phyloP scores from a whole-genome alignment of 2,797 vertebrate species.

The Helicolenus hilgendorfi region DNA sequence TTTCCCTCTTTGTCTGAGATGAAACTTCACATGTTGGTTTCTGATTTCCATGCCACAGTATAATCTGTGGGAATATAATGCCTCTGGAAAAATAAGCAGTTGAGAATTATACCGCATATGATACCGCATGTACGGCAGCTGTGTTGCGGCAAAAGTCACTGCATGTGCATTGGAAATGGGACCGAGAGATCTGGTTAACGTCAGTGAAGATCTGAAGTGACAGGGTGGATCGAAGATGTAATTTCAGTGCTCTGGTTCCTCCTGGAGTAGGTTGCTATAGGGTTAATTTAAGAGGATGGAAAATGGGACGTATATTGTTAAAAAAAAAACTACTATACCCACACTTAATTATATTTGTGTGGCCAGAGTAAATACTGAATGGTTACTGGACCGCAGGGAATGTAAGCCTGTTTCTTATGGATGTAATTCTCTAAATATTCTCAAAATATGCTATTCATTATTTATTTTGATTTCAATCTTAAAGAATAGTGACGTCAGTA shows the following conservation, averaged over 20 bases:
- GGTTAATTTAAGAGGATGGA: neutral
- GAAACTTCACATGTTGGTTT: neutral
- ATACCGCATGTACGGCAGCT: neutral
- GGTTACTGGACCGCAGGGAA: neutral
- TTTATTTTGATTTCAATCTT: neutral
- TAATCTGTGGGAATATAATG: neutral
- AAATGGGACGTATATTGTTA: neutral
- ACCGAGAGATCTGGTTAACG: constrained; percentile 31
- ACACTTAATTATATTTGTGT: neutral
- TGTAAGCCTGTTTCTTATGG: neutral
- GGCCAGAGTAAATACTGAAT: neutral
- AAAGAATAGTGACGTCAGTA: neutral
- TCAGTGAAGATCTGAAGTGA: constrained; percentile 48
- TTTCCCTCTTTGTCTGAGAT: neutral
- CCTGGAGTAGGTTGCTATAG: neutral
- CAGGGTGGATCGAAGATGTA: neutral
- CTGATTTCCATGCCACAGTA: neutral
- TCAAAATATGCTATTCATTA: neutral
- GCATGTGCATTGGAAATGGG: constrained; percentile 10
- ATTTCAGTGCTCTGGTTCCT: neutral
- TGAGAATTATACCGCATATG: neutral
- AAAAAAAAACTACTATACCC: neutral
- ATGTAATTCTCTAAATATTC: neutral
- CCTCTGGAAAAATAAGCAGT: constrained; percentile 17
- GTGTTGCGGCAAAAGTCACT: neutral